Percentiles rank a stretch among this genome's conserved stretches.
Conservation (phyloP, 2,888 invertebrate genomes). For the Folsomia candida region DNA sequence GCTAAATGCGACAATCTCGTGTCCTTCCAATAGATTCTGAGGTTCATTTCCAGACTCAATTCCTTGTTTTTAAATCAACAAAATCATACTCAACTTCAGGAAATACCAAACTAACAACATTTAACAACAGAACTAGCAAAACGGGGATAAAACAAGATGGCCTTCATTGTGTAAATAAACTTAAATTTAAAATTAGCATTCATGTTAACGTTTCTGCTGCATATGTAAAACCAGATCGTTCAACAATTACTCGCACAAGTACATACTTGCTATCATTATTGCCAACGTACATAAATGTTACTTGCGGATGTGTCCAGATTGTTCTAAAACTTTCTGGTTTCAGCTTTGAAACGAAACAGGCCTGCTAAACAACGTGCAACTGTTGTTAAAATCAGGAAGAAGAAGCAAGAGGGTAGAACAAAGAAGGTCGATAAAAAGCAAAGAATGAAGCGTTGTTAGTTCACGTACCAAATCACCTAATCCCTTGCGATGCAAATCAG, state of each 20-base stretch:
- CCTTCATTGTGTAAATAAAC: background rate
- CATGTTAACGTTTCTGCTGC: background rate
- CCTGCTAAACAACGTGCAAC: background rate
- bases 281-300: no score
- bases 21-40: constrained; percentile 51
- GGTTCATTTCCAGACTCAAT: constrained; percentile 50
- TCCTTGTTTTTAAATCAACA: constrained; percentile 35
- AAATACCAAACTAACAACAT: background rate
- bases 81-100: background rate
- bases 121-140: background rate
- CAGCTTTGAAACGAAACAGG: background rate
- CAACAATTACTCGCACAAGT: background rate
- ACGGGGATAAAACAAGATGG: background rate
- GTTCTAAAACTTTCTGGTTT: no score
- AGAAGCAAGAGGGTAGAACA: background rate
- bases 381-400: background rate
- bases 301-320: no score
- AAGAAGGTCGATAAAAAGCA: background rate
- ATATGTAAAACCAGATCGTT: background rate
- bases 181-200: background rate
- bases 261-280: no score
- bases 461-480: constrained; percentile 41
- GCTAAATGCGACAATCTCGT: constrained; percentile 47
- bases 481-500: constrained; percentile 21
- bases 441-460: background rate